A percentile compares a stretch with the other conserved stretches of the same genome.
Evolutionary conservation across 2,888 invertebrate genomes (phyloP).

Genomic region (Nomada fucata): DNA sequence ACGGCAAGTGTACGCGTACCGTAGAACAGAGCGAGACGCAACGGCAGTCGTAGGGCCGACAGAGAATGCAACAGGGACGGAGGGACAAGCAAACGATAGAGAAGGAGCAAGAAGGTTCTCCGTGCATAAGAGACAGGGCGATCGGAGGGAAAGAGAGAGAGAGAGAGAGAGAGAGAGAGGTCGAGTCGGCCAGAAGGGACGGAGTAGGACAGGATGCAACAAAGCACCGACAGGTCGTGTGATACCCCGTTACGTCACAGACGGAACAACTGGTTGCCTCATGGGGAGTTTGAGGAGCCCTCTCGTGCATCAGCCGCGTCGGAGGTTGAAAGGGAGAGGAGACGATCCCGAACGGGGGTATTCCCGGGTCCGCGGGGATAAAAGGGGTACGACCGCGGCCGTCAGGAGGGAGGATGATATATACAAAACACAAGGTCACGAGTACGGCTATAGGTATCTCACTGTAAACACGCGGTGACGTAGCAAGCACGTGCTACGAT

Average conservation of each 20-base stretch:
- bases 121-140: background rate
- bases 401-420: conserved; percentile 68
- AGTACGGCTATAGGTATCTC: conserved; percentile 79
- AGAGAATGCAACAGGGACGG: background rate
- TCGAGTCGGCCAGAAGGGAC: background rate
- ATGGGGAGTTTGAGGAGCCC: conserved; percentile 79
- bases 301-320: conserved; percentile 31
- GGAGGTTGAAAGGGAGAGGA: conserved; percentile 61
- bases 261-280: conserved; percentile 85
- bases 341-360: conserved; percentile 55
- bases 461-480: conserved; percentile 82
- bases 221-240: conserved; percentile 75
- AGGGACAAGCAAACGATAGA: conserved; percentile 10
- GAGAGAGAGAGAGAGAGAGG: background rate
- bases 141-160: background rate
- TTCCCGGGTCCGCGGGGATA: conserved; percentile 63
- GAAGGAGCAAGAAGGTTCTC: conserved; percentile 22
- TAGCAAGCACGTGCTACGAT: conserved; percentile 77
- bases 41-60: background rate
- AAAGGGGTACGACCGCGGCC: conserved; percentile 54
- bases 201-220: conserved; percentile 68
- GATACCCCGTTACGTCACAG: conserved; percentile 78
- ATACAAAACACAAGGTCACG: conserved; percentile 82
- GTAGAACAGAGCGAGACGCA: background rate
- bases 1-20: background rate